Conservation (phyloP, 2,113 vertebrate genomes). For the Jaculus jaculus region DNA sequence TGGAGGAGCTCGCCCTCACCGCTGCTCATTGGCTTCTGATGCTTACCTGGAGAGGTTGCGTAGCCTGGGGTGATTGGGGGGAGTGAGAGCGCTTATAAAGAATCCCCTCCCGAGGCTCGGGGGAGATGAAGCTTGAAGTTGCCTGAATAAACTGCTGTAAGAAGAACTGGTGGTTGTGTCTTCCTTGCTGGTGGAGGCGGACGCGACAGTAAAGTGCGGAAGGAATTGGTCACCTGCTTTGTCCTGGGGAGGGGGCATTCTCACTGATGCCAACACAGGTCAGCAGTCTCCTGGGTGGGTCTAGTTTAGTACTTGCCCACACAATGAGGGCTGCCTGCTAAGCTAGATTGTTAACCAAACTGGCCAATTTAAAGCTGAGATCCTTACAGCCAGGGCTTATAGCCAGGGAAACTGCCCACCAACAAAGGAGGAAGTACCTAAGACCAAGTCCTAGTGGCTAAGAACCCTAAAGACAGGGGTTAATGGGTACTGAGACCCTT, state of each 20-base stretch:
- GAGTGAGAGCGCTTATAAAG: too few relatives aligned
- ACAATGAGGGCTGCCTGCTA: constrained; percentile 25
- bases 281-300: constrained; percentile 51
- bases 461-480: rapidly evolving
- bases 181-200: too few relatives aligned
- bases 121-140: too few relatives aligned
- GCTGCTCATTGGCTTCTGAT: too few relatives aligned
- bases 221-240: not conserved
- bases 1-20: too few relatives aligned
- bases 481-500: rapidly evolving
- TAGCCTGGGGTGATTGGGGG: too few relatives aligned
- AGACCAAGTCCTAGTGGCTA: rapidly evolving
- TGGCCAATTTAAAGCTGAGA: constrained; percentile 43
- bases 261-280: constrained; percentile 1
- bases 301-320: constrained; percentile 59
- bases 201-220: rapidly evolving
- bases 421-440: not conserved
- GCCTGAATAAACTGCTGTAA: too few relatives aligned
- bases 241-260: not conserved
- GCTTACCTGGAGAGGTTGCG: too few relatives aligned
- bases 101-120: too few relatives aligned
- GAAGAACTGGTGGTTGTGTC: too few relatives aligned
- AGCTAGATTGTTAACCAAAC: constrained; percentile 48
- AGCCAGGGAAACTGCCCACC: not conserved
- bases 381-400: not conserved